phyloP scores from a whole-genome alignment of 2,888 invertebrate genomes.

The Periphyllus acericola region DNA sequence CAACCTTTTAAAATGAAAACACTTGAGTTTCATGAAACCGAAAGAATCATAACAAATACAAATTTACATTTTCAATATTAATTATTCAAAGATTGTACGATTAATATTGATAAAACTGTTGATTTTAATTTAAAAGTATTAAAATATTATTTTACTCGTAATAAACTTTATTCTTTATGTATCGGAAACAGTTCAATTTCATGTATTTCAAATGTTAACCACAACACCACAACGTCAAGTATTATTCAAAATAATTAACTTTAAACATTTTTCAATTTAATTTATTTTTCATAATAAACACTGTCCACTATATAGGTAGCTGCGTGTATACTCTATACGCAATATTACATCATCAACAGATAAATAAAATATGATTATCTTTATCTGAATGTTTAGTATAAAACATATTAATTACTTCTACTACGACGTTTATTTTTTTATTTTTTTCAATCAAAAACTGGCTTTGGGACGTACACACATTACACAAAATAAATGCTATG shows the following conservation, averaged over 20 bases:
- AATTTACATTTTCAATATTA: slow-evolving; percentile 18
- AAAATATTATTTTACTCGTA: neutral
- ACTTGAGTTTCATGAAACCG: neutral
- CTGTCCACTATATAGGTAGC: too few relatives aligned
- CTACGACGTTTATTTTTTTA: neutral
- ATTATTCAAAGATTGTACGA: slow-evolving; percentile 4
- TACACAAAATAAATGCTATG: neutral
- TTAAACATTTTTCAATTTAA: too few relatives aligned
- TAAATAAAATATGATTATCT: too few relatives aligned
- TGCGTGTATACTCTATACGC: too few relatives aligned
- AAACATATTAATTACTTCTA: neutral
- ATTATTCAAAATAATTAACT: too few relatives aligned
- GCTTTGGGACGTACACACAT: neutral
- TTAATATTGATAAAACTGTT: neutral
- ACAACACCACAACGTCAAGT: neutral
- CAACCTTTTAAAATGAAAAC: slow-evolving; percentile 4
- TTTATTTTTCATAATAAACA: too few relatives aligned
- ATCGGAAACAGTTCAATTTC: neutral
- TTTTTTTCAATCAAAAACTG: neutral
- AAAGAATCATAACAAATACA: neutral
- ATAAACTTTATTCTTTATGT: neutral
- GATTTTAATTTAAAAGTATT: slow-evolving; percentile 7
- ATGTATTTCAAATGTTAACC: neutral
- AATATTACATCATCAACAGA: too few relatives aligned
- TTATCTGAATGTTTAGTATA: neutral